A percentile compares a stretch with the other conserved stretches of the same genome.
phyloP scores from a whole-genome alignment of 1,140 invertebrate species.

The Goniozus legneri region DNA sequence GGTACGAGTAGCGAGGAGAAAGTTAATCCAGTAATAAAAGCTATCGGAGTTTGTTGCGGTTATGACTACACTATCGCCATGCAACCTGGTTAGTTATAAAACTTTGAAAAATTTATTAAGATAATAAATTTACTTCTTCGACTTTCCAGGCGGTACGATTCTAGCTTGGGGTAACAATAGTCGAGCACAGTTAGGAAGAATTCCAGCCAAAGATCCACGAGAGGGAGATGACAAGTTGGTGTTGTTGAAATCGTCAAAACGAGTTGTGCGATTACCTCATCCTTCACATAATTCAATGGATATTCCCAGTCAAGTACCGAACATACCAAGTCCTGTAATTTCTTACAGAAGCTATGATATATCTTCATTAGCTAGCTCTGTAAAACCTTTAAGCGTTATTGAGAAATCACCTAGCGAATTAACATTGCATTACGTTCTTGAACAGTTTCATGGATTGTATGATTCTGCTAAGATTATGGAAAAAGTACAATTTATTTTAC shows the following conservation, averaged over 20 bases:
- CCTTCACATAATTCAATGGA: constrained; percentile 45
- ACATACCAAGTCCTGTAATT: constrained; percentile 47
- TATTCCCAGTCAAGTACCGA: constrained; percentile 49
- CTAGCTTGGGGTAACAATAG: constrained; percentile 50
- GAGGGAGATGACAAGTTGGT: constrained; percentile 40
- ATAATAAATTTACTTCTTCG: neutral
- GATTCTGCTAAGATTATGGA: constrained; percentile 52
- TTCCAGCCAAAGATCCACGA: constrained; percentile 32
- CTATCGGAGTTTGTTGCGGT: constrained; percentile 61
- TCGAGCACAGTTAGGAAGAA: constrained; percentile 42
- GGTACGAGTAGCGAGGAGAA: constrained; percentile 29
- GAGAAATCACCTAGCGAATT: constrained; percentile 38
- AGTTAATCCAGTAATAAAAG: constrained; percentile 40
- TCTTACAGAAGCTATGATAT: constrained; percentile 47
- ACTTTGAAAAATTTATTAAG: neutral
- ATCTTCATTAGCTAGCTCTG: constrained; percentile 35
- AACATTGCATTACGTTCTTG: constrained; percentile 56
- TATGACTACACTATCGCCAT: constrained; percentile 70
- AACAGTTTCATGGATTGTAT: constrained; percentile 57
- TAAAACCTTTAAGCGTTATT: constrained; percentile 35
- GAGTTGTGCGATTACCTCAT: constrained; percentile 52
- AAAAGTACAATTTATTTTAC: constrained; percentile 29
- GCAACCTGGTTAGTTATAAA: constrained; percentile 56
- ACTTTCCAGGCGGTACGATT: constrained; percentile 40
- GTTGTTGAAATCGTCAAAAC: constrained; percentile 48